Percentiles rank a stretch among this genome's conserved stretches.
Evolutionary conservation across 2,888 invertebrate species (phyloP).

Genomic region (Acanthosepion lycidas): DNA sequence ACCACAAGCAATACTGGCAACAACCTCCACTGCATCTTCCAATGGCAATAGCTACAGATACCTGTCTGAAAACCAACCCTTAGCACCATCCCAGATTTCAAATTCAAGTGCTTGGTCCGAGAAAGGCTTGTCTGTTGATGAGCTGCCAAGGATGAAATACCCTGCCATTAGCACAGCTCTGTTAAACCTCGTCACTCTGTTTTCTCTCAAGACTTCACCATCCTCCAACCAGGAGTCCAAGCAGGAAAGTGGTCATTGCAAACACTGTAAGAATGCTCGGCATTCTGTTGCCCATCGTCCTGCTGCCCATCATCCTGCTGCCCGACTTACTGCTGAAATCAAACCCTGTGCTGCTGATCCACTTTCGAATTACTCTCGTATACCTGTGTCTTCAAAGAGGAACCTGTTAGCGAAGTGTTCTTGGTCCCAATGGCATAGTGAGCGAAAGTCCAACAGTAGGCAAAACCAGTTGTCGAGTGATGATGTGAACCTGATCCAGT

Average conservation of each 20-base stretch:
- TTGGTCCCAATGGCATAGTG: not conserved
- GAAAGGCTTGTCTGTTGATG: not conserved
- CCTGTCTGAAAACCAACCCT: not conserved
- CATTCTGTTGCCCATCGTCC: not conserved
- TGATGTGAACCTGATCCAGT: not conserved
- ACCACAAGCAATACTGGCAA: not conserved
- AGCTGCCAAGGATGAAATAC: not conserved
- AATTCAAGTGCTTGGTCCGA: not conserved
- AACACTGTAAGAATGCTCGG: not conserved
- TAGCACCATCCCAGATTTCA: not conserved
- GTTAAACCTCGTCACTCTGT: constrained; percentile 13
- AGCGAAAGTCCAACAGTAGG: not conserved
- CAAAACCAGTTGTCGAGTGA: not conserved
- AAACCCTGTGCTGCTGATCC: constrained; percentile 1
- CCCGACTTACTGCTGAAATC: not conserved
- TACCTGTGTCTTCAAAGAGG: not conserved
- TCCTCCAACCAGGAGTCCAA: not conserved
- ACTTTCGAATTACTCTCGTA: constrained; percentile 24
- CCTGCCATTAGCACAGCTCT: constrained; percentile 36
- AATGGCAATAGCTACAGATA: not conserved
- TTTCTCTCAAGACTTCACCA: constrained; percentile 25
- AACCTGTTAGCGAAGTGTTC: not conserved
- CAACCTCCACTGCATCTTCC: not conserved
- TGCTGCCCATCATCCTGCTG: not conserved
- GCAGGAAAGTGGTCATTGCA: not conserved